Evolutionary conservation across 2,797 vertebrate genomes (phyloP).

Genomic region (Sparidentex hasta): DNA sequence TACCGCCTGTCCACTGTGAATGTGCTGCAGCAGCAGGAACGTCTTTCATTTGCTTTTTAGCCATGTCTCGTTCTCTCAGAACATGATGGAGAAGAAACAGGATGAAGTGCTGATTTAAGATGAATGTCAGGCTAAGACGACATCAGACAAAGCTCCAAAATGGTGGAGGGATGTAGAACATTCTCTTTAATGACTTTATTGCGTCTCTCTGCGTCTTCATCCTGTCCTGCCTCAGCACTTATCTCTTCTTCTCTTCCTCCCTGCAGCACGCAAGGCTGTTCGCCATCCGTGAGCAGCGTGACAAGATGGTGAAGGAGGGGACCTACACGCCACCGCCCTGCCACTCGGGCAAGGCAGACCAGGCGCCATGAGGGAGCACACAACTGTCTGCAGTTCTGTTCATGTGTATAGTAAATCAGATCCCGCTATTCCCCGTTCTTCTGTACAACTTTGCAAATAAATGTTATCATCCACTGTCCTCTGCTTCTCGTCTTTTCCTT

Average conservation of each 20-base stretch:
- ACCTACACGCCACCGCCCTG: conserved; percentile 86
- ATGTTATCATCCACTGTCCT: conserved; percentile 49
- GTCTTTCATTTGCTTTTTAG: not conserved
- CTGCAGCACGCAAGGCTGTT: conserved; percentile 82
- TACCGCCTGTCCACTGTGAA: conserved; percentile 2
- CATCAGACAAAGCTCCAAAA: not conserved
- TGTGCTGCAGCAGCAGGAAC: conserved; percentile 57
- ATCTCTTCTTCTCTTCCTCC: conserved; percentile 21
- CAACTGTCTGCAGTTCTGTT: not conserved
- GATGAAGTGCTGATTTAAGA: conserved; percentile 4
- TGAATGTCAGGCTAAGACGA: not conserved
- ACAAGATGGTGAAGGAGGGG: conserved; percentile 91
- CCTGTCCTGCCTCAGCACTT: not conserved
- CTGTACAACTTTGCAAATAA: conserved; percentile 80
- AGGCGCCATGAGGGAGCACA: conserved; percentile 73
- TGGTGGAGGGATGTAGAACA: not conserved
- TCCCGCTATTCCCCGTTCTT: conserved; percentile 55
- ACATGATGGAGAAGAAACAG: not conserved
- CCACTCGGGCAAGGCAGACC: conserved; percentile 81
- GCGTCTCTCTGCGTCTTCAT: not conserved
- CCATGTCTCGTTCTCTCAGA: not conserved
- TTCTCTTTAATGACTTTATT: not conserved
- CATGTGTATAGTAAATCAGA: conserved; percentile 70
- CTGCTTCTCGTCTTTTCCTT: not conserved
- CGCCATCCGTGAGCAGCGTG: conserved; percentile 84